A percentile compares a stretch with the other conserved stretches of the same genome.
Evolutionary conservation across 2,797 vertebrate genomes (phyloP).

Genomic region (Acrossocheilus fasciatus): DNA sequence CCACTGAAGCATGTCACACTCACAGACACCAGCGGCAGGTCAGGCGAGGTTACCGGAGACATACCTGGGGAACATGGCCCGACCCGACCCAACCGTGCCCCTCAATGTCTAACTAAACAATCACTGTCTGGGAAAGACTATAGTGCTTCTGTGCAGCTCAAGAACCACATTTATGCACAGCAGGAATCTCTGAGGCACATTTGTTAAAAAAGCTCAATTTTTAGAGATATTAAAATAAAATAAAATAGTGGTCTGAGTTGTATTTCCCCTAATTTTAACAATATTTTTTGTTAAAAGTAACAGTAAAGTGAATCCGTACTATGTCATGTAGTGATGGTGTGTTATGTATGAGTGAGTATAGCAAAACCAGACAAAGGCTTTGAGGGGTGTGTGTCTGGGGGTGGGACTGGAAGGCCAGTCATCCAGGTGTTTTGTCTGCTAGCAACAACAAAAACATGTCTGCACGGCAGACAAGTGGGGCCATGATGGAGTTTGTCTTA

Average conservation of each 20-base stretch:
- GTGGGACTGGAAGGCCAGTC: conserved; percentile 50
- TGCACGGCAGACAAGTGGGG: conserved; percentile 61
- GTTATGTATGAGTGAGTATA: conserved; percentile 35
- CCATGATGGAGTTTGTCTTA: conserved; percentile 56
- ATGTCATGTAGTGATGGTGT: not conserved
- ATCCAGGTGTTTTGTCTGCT: conserved; percentile 76
- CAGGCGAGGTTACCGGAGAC: conserved; percentile 6
- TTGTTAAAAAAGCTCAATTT: not conserved
- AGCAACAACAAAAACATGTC: conserved; percentile 62
- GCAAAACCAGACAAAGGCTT: not conserved
- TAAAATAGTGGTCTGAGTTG: not conserved
- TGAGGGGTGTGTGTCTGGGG: conserved; percentile 17
- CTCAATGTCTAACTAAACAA: not conserved
- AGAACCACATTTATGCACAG: not conserved
- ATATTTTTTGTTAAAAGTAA: no score
- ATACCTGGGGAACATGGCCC: conserved; percentile 6
- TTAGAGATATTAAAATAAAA: not conserved
- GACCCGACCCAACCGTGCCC: not conserved
- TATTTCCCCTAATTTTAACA: not conserved
- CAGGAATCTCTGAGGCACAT: not conserved
- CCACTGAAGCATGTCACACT: conserved; percentile 50
- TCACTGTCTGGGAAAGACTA: not conserved
- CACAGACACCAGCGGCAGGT: conserved; percentile 26
- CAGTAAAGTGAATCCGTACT: not conserved
- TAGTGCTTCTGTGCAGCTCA: not conserved